phyloP scores from a whole-genome alignment of 2,113 vertebrate genomes.

The Lonchura striata region DNA sequence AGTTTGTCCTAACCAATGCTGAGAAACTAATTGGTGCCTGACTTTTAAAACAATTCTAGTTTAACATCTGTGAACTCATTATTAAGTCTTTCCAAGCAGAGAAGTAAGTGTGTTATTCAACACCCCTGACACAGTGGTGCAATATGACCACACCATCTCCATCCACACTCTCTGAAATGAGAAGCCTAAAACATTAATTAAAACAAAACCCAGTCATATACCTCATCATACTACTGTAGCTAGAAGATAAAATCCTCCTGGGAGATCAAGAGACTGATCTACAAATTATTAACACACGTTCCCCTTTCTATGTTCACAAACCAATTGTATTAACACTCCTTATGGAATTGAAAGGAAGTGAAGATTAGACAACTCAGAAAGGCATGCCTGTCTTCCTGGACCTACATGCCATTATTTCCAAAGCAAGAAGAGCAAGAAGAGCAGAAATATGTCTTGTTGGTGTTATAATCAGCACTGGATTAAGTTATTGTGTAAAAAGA shows the following conservation, averaged over 20 bases:
- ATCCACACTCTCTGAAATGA: not conserved
- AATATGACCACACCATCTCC: not conserved
- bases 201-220: slow-evolving; percentile 12
- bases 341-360: not conserved
- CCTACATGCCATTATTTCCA: not conserved
- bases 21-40: slow-evolving; percentile 32
- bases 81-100: slow-evolving; percentile 45
- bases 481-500: not conserved
- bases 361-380: not conserved
- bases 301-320: not conserved
- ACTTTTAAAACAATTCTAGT: slow-evolving; percentile 55
- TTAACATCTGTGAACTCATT: slow-evolving; percentile 60
- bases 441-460: not conserved
- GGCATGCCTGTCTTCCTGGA: not conserved
- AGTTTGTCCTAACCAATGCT: slow-evolving; percentile 10
- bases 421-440: not conserved
- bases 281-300: not conserved
- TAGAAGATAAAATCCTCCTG: slow-evolving; percentile 36
- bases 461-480: not conserved
- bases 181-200: slow-evolving; percentile 34
- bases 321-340: not conserved
- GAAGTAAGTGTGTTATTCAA: slow-evolving; percentile 58
- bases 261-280: slow-evolving; percentile 1
- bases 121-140: not conserved
- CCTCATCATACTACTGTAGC: not conserved